phyloP scores from a whole-genome alignment of 2,888 invertebrate genomes.

The Machimus atricapillus region DNA sequence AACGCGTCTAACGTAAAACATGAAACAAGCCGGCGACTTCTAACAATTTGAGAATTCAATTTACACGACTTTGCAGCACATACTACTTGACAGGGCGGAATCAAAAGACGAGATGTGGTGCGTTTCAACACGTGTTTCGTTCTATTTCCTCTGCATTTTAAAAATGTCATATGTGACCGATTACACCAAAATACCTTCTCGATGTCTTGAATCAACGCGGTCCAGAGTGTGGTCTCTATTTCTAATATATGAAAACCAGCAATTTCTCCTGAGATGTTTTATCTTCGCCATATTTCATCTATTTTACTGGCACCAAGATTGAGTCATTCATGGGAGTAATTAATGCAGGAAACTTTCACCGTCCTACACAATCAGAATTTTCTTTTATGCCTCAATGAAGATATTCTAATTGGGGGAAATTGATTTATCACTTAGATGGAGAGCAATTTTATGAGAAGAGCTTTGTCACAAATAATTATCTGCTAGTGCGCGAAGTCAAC shows the following conservation, averaged over 20 bases:
- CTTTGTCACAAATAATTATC: neutral
- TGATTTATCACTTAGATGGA: neutral
- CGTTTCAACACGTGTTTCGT: neutral
- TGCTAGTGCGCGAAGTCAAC: neutral
- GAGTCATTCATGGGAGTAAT: neutral
- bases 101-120: neutral
- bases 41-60: neutral
- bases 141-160: neutral
- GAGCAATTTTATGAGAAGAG: neutral
- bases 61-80: neutral
- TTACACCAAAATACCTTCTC: neutral
- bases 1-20: neutral
- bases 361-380: neutral
- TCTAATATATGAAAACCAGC: neutral
- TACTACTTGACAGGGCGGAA: neutral
- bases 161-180: neutral
- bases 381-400: neutral
- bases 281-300: neutral
- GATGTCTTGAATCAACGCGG: neutral
- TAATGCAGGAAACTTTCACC: neutral
- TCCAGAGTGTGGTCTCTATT: neutral
- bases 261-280: neutral
- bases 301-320: neutral
- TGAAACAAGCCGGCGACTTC: neutral
- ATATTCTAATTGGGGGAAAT: neutral